Percentiles rank a stretch among this genome's conserved stretches.
Evolutionary conservation across 1,140 invertebrate genomes (phyloP).

Genomic region (Sitophilus oryzae): DNA sequence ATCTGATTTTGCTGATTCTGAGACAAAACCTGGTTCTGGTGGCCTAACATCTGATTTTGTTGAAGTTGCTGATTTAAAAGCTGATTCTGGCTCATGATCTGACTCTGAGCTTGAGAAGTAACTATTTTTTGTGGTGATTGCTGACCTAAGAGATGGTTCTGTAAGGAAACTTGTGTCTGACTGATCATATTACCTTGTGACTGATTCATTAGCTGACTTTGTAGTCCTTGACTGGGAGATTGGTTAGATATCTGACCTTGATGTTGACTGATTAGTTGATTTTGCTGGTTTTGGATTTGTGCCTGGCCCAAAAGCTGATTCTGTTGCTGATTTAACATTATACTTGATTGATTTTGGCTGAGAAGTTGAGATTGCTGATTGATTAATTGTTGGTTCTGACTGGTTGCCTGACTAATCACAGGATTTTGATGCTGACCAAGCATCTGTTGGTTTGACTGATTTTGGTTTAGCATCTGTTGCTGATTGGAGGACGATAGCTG

Average conservation of each 20-base stretch:
- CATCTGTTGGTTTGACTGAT: conserved; percentile 21
- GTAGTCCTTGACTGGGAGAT: conserved; percentile 27
- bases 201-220: conserved; percentile 14
- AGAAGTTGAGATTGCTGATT: no score
- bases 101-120: background rate
- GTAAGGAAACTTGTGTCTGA: conserved; percentile 17
- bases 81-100: conserved; percentile 32
- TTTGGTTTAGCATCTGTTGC: conserved; percentile 32
- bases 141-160: conserved; percentile 11
- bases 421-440: conserved; percentile 18
- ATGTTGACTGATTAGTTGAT: conserved; percentile 33
- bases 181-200: conserved; percentile 28
- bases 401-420: conserved; percentile 21
- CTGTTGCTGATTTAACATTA: conserved; percentile 24
- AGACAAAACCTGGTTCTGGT: conserved; percentile 12
- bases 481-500: conserved; percentile 39
- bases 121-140: conserved; percentile 11
- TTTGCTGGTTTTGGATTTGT: conserved; percentile 31
- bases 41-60: conserved; percentile 6
- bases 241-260: conserved; percentile 29
- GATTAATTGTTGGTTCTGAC: conserved; percentile 23
- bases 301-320: conserved; percentile 10
- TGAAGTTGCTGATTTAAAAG: conserved; percentile 31
- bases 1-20: conserved; percentile 36
- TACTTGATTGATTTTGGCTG: conserved; percentile 30